Conservation (phyloP, 2,113 vertebrate species). For the Siniperca knerii region DNA sequence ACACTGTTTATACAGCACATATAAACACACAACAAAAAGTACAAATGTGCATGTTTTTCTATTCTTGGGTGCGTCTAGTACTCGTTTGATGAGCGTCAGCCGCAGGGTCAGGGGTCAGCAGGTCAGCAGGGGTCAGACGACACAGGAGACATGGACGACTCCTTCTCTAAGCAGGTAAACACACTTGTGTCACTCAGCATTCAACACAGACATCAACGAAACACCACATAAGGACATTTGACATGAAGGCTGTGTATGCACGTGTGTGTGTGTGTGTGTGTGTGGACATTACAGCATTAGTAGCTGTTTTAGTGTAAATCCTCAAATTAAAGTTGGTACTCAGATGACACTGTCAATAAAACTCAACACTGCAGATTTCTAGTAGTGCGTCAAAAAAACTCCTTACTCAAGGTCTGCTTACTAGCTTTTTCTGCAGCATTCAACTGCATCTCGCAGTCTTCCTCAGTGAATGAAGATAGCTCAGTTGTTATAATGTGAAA, state of each 20-base stretch:
- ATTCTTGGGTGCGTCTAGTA: slow-evolving; percentile 52
- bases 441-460: too few species aligned
- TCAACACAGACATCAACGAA: neutral
- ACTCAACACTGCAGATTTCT: neutral
- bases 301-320: neutral
- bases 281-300: neutral
- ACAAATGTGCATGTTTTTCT: neutral
- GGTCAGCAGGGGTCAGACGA: slow-evolving; percentile 69
- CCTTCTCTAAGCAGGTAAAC: slow-evolving; percentile 76
- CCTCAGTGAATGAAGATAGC: too few species aligned
- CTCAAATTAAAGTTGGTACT: neutral
- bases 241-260: too few species aligned
- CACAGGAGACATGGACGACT: slow-evolving; percentile 69
- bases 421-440: too few species aligned
- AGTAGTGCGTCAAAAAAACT: too few species aligned
- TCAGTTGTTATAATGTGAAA: too few species aligned
- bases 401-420: neutral
- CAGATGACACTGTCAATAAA: neutral
- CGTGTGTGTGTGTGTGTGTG: too few species aligned
- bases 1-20: too few species aligned
- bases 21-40: neutral
- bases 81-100: slow-evolving; percentile 77
- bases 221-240: neutral
- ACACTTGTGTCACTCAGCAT: neutral
- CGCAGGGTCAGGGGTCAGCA: slow-evolving; percentile 62